Evolutionary conservation across 2,113 vertebrate genomes (phyloP).

Genomic region (Tychaedon coryphoeus): DNA sequence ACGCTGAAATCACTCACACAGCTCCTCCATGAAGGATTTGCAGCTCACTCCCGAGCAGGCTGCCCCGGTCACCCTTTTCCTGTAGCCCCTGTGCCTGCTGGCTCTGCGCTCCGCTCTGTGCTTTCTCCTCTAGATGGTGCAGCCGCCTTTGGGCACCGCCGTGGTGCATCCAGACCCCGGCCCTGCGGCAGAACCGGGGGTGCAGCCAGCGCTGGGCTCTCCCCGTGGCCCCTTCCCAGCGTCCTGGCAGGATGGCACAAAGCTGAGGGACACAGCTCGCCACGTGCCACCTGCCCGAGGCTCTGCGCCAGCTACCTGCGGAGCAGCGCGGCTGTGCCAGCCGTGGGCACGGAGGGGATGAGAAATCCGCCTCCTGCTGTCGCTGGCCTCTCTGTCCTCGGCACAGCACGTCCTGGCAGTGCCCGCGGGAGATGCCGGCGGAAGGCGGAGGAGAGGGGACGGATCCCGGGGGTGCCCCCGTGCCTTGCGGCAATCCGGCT

Average conservation of each 20-base stretch:
- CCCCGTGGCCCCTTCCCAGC: background rate
- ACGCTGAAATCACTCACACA: background rate
- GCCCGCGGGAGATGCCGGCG: background rate
- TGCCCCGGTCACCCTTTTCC: background rate
- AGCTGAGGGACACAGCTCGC: background rate
- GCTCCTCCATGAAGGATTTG: background rate
- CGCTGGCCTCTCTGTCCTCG: conserved; percentile 18
- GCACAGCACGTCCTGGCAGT: background rate
- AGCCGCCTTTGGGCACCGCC: background rate
- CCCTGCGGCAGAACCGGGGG: too few relatives aligned
- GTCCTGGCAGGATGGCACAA: background rate
- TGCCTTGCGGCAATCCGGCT: background rate
- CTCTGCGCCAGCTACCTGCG: background rate
- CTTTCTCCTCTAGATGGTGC: conserved; percentile 64
- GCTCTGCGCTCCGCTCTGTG: background rate
- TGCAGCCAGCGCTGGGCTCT: background rate
- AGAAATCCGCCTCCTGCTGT: conserved; percentile 1
- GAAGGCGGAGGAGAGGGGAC: background rate
- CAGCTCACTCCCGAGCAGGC: background rate
- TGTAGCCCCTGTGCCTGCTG: background rate
- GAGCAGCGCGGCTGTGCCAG: background rate
- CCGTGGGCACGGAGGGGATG: background rate
- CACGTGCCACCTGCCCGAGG: rapidly evolving
- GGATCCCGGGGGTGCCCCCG: background rate
- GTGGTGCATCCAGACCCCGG: background rate